Evolutionary conservation across 1,140 invertebrate genomes (phyloP), one percentile per base, ranked within the genome.

Genomic region (Belonocnema kinseyi): DNA sequence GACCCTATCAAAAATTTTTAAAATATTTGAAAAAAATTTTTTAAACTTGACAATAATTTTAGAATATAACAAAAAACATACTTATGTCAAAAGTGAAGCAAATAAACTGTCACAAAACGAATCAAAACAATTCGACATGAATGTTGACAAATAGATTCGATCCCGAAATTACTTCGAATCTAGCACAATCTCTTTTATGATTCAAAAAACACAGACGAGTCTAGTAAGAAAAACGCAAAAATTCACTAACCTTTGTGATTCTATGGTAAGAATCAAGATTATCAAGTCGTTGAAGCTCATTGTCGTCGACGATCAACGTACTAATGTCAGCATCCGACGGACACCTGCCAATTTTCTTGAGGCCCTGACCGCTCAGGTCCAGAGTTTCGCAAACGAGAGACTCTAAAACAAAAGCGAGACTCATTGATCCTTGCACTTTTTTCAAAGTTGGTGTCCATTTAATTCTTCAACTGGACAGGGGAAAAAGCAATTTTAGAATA

Each of bases 231-330:
- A 66, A 66, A 33, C 33, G 4, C 0, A 13, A 66, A 33, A 79
- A 82, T 75, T 70, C 75, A 50, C 11, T 56, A 82, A 97, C 96
- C 93, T 96, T 97, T 92, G 95, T 95, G 50, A 98, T 93, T 86
- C 94, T 94, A 51, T 92, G 92, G 89, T 95, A 97, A 70, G 94
- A 94, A 85, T 97, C 96, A 79, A 98, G 93, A 91, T 97, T 96
- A 88, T 98, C 97, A 76, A 98, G 93, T 82, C 96, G 94, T 83
- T 96, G 95, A 72, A 98, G 90, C 83, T 96, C 95, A 93, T 98
- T 98, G 85, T 97, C 95, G 89, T 98, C 96, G 46, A 97, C 92
- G 80, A 97, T 95, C 71, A 98, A 91, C 78, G 94, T 95, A 61
- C 94, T 94, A 79, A 96, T 93, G 75, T 94, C 92, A 87, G 95